Evolutionary conservation across 1,140 invertebrate genomes (phyloP), one percentile per base, ranked within the genome.

Genomic region (Pectinophora gossypiella): DNA sequence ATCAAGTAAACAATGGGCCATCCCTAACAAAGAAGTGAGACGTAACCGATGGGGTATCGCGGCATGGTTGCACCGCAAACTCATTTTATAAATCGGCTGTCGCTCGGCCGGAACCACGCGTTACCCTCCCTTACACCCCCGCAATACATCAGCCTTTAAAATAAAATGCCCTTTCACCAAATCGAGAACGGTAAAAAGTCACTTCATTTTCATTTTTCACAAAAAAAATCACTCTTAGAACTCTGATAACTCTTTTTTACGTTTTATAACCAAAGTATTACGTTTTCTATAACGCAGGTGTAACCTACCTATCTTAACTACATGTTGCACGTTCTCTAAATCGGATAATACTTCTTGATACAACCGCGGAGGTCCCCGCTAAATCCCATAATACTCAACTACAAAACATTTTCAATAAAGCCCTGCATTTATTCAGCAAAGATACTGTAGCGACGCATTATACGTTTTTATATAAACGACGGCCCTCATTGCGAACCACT

Each of bases 81-180:
- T 86, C 83, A 81, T 86, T 86, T 84, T 86, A 84, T 86, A 86
- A 86, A 86, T 86, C 80, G 83, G 56, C 64, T 71, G 61, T 62
- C 76, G 71, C 53, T 78, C 72, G 76, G 50, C 75, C 83, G 80
- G 83, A 86, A 86, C 83, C 76, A 74, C 72, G 75, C 80, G 76
- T 77, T 78, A 82, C 63, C 65, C 65, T 71, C 70, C 82, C 80
- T 76, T 59, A 57, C 54, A 52, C 43, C 59, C 19, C 18, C 42
- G 7, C 42, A 32, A 32, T 32, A 32, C 27, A 32, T 32, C 27
- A 32, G n/a, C n/a, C 27, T 32, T 32, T 32, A 32, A n/a, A 32
- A 32, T 69, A 47, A 51, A 69, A 69, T 64, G 67, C 60, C n/a
- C 27, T n/a, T 32, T 32, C n/a, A 9, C 27, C n/a, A 32, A 32